Percentiles rank a stretch among this genome's conserved stretches.
These are phyloP conservation scores for Percina caprodes DNA, from an alignment of 2,113 vertebrate species.

Conservation along the genomic window DNA sequence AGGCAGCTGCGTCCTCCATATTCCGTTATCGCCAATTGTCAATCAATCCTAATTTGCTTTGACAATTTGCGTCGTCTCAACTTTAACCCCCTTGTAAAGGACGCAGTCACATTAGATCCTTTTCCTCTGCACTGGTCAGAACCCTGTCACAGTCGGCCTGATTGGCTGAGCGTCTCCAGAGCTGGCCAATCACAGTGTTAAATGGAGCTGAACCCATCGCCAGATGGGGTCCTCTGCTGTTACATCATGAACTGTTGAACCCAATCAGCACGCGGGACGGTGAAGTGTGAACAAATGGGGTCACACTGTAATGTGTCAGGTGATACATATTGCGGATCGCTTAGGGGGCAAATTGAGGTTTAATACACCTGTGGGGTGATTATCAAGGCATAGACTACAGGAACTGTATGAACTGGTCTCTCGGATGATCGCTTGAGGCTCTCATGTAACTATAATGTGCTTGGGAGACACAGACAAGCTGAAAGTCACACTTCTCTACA, in stretches of 20 bases:
- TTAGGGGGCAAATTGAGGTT: conserved; percentile 58
- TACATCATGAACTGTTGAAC: conserved; percentile 79
- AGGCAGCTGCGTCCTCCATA: conserved; percentile 17
- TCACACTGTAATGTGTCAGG: conserved; percentile 64
- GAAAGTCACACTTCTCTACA: conserved; percentile 1
- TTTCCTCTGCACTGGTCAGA: conserved; percentile 38
- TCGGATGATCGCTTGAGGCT: conserved; percentile 22
- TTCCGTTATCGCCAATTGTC: conserved; percentile 29
- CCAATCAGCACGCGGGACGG: conserved; percentile 70
- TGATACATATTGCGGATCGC: conserved; percentile 50
- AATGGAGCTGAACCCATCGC: conserved; percentile 67
- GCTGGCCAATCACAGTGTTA: conserved; percentile 62
- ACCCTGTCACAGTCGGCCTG: conserved; percentile 42
- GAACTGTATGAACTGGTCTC: conserved; percentile 26
- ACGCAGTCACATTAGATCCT: conserved; percentile 14
- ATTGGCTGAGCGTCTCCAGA: conserved; percentile 52
- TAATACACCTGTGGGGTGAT: conserved; percentile 70
- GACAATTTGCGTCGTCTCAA: conserved; percentile 14
- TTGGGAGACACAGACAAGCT: conserved; percentile 5
- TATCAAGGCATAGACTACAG: conserved; percentile 33
- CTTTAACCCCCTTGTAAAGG: conserved; percentile 24
- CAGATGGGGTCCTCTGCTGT: conserved; percentile 69
- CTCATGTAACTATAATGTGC: conserved; percentile 17
- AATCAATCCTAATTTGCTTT: conserved; percentile 42
- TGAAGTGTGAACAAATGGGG: conserved; percentile 68